Conservation (phyloP, 2,113 vertebrate species). For the Morone saxatilis region DNA sequence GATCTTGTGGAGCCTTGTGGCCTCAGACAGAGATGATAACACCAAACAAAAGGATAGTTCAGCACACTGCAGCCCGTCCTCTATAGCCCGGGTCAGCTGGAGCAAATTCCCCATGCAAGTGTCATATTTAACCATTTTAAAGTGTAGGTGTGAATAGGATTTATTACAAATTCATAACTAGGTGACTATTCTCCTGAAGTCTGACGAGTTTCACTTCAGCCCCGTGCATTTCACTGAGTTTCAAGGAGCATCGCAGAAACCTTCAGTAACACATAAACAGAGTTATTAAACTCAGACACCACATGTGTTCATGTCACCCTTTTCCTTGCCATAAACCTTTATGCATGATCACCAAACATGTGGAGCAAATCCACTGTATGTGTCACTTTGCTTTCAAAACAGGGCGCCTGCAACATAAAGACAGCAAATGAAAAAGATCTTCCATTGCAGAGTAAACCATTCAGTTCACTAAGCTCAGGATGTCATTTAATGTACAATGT, state of each 20-base stretch:
- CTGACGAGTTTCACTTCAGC: not conserved
- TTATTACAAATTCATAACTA: not conserved
- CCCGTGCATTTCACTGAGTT: not conserved
- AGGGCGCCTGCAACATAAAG: no score
- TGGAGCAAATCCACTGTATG: no score
- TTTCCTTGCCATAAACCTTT: not conserved
- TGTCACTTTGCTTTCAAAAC: no score
- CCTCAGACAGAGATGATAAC: not conserved
- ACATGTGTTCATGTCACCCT: not conserved
- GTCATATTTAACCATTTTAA: not conserved
- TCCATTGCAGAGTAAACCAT: no score
- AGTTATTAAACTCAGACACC: not conserved
- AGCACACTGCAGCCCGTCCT: not conserved
- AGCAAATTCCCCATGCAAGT: conserved; percentile 6
- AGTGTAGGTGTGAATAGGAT: not conserved
- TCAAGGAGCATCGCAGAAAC: no score
- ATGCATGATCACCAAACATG: not conserved
- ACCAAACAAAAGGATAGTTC: not conserved
- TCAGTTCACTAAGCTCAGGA: no score
- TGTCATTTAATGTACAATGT: no score
- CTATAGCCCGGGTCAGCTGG: not conserved
- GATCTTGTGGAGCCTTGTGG: not conserved
- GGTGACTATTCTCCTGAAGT: not conserved
- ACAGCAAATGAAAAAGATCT: no score
- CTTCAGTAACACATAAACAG: not conserved